These are phyloP conservation scores for Pristionchus arcanus DNA, from an alignment of 2,888 invertebrate genomes.

Conservation along the genomic window DNA sequence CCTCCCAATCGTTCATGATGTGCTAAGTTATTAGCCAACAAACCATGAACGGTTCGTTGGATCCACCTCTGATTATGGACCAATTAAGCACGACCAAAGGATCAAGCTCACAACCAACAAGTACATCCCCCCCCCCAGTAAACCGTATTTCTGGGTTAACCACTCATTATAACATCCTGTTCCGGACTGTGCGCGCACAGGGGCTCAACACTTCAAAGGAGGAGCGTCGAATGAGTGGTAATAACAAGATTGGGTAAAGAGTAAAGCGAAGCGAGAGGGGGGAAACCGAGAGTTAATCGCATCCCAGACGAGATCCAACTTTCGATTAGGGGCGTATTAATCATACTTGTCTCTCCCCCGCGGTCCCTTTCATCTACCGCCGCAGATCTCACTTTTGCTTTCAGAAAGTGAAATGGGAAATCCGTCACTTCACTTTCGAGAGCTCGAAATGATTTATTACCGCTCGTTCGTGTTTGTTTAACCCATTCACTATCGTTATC, in stretches of 20 bases:
- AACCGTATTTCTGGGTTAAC: constrained; percentile 10
- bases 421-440: neutral
- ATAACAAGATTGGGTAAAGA: neutral
- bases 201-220: constrained; percentile 19
- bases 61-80: neutral
- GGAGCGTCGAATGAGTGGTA: neutral
- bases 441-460: neutral
- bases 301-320: constrained; percentile 6
- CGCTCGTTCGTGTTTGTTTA: neutral
- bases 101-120: neutral
- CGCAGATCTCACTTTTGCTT: neutral
- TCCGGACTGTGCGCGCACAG: neutral
- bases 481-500: neutral
- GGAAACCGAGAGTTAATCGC: neutral
- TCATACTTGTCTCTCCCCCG: neutral
- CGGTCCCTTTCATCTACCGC: neutral
- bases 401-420: neutral
- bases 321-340: constrained; percentile 2
- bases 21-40: neutral
- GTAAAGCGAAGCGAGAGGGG: neutral
- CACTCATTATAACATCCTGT: constrained; percentile 22
- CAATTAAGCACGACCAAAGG: neutral
- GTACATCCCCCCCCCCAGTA: neutral
- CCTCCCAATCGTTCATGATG: neutral
- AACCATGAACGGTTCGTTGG: neutral